phyloP scores from a whole-genome alignment of 37 sponge, comb jelly and placozoan species.

The Chondrilla cf. caribensis region DNA sequence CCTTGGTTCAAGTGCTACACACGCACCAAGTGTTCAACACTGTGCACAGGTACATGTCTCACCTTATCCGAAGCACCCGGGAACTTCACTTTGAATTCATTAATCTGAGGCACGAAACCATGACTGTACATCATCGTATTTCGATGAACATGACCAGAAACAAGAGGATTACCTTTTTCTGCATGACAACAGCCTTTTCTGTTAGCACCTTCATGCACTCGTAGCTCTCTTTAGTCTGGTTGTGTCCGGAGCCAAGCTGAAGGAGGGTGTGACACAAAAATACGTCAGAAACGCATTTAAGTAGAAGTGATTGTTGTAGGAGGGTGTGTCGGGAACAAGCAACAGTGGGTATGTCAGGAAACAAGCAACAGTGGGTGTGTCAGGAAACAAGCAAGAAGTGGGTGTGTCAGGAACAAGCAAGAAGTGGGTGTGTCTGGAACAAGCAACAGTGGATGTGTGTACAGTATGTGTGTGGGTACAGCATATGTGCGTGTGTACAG shows the following conservation, averaged over 20 bases:
- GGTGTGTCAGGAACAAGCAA: too few species aligned
- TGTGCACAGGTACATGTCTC: too few species aligned
- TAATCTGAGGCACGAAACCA: not conserved
- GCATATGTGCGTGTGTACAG: too few species aligned
- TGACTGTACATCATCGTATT: not conserved
- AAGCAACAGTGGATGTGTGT: not conserved
- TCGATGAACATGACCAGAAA: not conserved
- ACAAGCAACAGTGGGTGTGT: too few species aligned
- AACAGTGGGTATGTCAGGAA: too few species aligned
- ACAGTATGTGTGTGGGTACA: too few species aligned
- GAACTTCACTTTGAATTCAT: not conserved
- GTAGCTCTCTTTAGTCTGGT: slow-evolving; percentile 76
- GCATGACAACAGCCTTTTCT: slow-evolving; percentile 86
- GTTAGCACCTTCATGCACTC: slow-evolving; percentile 79
- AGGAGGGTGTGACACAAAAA: not conserved
- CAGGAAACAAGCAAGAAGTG: too few species aligned
- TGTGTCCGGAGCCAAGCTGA: slow-evolving; percentile 71
- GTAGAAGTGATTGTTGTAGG: too few species aligned
- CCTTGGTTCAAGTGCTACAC: too few species aligned
- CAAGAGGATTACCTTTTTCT: slow-evolving; percentile 85
- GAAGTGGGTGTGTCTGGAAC: too few species aligned
- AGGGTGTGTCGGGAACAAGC: too few species aligned
- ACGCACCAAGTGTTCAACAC: too few species aligned
- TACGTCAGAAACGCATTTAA: slow-evolving; percentile 8
- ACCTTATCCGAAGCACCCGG: not conserved